These are phyloP conservation scores for Heptranchias perlo DNA, from an alignment of 2,113 vertebrate species.

Conservation along the genomic window DNA sequence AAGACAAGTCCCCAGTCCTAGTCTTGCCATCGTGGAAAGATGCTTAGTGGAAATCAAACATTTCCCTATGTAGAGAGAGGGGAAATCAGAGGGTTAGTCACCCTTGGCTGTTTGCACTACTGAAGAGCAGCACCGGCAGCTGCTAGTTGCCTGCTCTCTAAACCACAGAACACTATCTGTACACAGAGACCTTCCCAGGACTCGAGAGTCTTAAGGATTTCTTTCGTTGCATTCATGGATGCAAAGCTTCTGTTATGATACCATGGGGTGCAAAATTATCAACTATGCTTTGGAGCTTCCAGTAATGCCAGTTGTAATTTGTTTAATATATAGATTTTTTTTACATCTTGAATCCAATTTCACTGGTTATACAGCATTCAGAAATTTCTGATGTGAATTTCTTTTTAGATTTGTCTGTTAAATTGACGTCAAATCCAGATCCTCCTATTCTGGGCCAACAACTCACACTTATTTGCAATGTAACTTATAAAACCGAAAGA, in stretches of 20 bases:
- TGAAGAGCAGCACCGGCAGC: background rate
- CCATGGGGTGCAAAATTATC: background rate
- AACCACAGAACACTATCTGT: background rate
- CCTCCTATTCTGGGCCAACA: background rate
- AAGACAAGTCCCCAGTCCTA: background rate
- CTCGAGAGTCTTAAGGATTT: background rate
- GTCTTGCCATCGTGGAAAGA: background rate
- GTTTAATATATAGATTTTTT: background rate
- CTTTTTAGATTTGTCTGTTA: constrained; percentile 25
- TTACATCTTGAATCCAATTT: no score
- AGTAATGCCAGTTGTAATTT: background rate
- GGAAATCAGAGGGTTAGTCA: background rate
- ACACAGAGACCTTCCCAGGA: background rate
- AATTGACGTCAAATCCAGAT: background rate
- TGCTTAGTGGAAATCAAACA: background rate
- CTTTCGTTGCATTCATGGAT: background rate
- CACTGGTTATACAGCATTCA: background rate
- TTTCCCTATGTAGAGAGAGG: background rate
- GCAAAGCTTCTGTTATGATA: no score
- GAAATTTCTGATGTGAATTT: background rate
- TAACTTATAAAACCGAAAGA: background rate
- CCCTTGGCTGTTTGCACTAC: background rate
- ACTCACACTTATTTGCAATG: background rate
- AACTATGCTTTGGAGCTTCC: background rate
- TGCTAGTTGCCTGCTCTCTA: background rate